These are phyloP conservation scores for Sylvilagus bachmani DNA, from an alignment of 2,113 vertebrate genomes.

Conservation along the genomic window DNA sequence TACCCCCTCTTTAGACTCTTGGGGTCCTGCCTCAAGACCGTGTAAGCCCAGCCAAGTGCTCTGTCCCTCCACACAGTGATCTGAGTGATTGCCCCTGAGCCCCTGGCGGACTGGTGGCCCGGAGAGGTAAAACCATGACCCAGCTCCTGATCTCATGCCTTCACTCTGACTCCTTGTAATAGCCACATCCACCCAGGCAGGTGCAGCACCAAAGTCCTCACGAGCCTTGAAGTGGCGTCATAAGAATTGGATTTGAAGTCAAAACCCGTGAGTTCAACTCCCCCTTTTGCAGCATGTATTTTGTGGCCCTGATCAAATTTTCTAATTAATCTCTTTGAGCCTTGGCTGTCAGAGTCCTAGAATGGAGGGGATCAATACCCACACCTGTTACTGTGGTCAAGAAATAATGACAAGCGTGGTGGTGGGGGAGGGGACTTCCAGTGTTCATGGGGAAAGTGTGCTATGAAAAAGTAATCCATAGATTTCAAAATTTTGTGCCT, in stretches of 20 bases:
- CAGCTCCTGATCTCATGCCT: neutral
- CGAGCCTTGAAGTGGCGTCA: fast-evolving
- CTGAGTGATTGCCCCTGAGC: neutral
- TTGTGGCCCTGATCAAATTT: neutral
- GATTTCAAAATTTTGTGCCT: no score
- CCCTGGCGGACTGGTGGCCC: neutral
- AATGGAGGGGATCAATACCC: neutral
- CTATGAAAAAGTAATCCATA: no score
- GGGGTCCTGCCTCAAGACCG: neutral
- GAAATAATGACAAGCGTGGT: neutral
- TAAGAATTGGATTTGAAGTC: neutral
- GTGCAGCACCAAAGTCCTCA: fast-evolving
- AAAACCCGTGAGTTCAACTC: neutral
- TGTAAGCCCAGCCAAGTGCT: neutral
- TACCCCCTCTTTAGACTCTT: neutral
- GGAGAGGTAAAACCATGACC: fast-evolving
- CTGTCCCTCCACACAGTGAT: no score
- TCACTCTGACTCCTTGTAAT: neutral
- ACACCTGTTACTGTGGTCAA: neutral
- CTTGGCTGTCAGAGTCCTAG: neutral
- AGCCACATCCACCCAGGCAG: fast-evolving
- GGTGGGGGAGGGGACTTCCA: no score
- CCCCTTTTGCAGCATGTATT: neutral
- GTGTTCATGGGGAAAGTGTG: no score
- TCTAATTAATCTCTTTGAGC: neutral